phyloP scores from a whole-genome alignment of 2,797 vertebrate genomes.

The Protosalanx chinensis region DNA sequence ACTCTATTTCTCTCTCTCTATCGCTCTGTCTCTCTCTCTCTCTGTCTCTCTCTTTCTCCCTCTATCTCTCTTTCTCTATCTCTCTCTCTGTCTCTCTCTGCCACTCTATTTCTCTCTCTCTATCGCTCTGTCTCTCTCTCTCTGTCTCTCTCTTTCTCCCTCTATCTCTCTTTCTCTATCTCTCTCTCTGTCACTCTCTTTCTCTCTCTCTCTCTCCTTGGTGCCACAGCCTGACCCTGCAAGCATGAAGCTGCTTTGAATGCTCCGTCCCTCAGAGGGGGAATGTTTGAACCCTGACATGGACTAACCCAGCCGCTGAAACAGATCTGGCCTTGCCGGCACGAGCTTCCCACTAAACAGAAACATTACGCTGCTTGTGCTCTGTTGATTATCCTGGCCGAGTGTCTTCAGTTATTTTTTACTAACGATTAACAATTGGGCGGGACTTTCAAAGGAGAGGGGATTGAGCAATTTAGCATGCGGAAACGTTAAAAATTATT shows the following conservation, averaged over 20 bases:
- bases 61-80: no score
- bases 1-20: no score
- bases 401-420: no score
- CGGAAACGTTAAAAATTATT: slow-evolving; percentile 50
- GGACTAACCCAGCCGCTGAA: slow-evolving; percentile 19
- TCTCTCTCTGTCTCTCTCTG: no score
- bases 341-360: no score
- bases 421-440: not conserved
- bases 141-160: slow-evolving; percentile 6
- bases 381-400: no score
- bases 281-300: slow-evolving; percentile 26
- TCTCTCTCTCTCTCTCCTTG: slow-evolving; percentile 37
- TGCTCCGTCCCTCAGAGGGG: slow-evolving; percentile 5
- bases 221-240: slow-evolving; percentile 47
- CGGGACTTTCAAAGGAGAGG: not conserved
- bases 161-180: not conserved
- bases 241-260: slow-evolving; percentile 44
- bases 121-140: no score
- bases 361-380: no score
- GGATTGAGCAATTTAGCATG: slow-evolving; percentile 39
- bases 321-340: no score
- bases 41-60: no score
- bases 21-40: no score
- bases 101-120: no score
- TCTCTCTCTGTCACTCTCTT: slow-evolving; percentile 7